Conservation (phyloP, 2,113 vertebrate species). For the Lophius piscatorius region DNA sequence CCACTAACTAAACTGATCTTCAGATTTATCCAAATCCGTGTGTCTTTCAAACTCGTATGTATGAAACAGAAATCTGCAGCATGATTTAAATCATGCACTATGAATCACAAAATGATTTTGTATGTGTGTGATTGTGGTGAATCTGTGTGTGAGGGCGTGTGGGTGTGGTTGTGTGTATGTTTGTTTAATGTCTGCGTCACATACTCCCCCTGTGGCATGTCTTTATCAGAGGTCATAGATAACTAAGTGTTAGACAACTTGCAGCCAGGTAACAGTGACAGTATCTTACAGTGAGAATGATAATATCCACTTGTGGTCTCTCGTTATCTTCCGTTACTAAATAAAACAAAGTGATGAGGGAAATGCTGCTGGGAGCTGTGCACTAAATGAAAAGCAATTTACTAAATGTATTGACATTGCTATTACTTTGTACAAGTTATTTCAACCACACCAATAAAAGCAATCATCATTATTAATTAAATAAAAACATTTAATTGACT, state of each 20-base stretch:
- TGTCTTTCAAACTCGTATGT: no score
- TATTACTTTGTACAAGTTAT: not conserved
- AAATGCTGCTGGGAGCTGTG: not conserved
- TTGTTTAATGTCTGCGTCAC: conserved; percentile 27
- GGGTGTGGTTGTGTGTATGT: conserved; percentile 4
- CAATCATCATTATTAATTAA: no score
- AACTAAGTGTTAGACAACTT: conserved; percentile 56
- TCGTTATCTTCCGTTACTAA: conserved; percentile 2
- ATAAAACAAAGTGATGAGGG: not conserved
- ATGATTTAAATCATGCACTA: no score
- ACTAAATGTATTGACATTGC: not conserved
- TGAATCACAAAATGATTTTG: no score
- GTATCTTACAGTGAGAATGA: conserved; percentile 25
- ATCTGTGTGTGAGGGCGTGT: not conserved
- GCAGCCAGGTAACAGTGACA: conserved; percentile 42
- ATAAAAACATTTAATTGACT: no score
- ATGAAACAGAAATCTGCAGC: not conserved
- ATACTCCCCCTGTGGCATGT: conserved; percentile 44
- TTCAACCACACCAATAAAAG: not conserved
- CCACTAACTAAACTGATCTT: not conserved
- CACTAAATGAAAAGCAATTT: not conserved
- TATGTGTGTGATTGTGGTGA: not conserved
- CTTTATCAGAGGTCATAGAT: conserved; percentile 65
- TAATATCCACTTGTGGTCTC: conserved; percentile 33
- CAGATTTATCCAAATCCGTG: not conserved